Evolutionary conservation across 2,797 vertebrate genomes (phyloP).

Genomic region (Enteromius viviparus): DNA sequence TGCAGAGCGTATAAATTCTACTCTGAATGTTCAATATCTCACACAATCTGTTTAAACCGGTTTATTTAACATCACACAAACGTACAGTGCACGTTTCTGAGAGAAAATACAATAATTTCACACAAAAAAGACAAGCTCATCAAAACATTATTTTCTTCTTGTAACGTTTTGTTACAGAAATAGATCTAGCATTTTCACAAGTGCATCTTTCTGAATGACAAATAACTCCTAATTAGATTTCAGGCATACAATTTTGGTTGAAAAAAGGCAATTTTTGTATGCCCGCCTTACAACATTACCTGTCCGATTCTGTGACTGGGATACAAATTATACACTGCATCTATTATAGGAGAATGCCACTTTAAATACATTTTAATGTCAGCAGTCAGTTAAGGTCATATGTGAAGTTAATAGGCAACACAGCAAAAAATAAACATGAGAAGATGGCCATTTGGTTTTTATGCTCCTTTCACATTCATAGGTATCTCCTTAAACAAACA

Average conservation of each 20-base stretch:
- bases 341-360: neutral
- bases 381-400: conserved; percentile 2
- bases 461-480: conserved; percentile 2
- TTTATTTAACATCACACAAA: conserved; percentile 36
- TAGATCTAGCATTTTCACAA: neutral
- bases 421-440: neutral
- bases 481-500: neutral
- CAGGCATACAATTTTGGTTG: too few relatives aligned
- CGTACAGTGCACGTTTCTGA: neutral
- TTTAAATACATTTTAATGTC: neutral
- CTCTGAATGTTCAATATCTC: neutral
- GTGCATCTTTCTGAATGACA: neutral
- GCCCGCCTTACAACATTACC: neutral
- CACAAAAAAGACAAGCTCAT: neutral
- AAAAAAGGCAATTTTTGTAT: too few relatives aligned
- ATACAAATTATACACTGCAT: neutral
- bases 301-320: neutral
- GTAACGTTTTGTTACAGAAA: neutral
- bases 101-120: conserved; percentile 1
- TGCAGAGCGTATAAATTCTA: neutral
- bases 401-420: conserved; percentile 27
- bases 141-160: conserved; percentile 13
- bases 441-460: conserved; percentile 21
- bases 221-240: neutral
- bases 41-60: neutral